Evolutionary conservation across 2,888 invertebrate genomes (phyloP).

Genomic region (Xanthostigma xanthostigma): DNA sequence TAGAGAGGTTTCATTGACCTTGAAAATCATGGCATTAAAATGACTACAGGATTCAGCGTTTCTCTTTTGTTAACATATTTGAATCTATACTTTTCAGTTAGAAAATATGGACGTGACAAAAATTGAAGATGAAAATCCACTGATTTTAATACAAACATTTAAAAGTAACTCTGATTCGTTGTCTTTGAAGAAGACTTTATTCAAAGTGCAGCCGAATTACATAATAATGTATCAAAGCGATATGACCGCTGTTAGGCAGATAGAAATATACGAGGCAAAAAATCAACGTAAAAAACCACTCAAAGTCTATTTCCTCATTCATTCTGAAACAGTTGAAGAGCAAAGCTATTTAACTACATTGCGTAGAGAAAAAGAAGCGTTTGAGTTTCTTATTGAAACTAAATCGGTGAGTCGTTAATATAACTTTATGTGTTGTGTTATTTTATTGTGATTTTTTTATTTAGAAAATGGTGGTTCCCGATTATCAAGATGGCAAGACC

Average conservation of each 20-base stretch:
- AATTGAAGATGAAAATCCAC: constrained; percentile 42
- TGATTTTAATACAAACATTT: constrained; percentile 63
- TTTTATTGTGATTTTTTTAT: constrained; percentile 13
- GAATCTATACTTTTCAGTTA: constrained; percentile 30
- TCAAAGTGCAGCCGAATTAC: constrained; percentile 57
- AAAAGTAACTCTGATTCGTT: constrained; percentile 58
- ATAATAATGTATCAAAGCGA: constrained; percentile 84
- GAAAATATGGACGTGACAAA: constrained; percentile 52
- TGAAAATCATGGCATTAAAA: constrained; percentile 9
- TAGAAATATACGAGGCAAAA: constrained; percentile 68
- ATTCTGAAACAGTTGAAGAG: constrained; percentile 89
- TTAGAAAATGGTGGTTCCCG: constrained; percentile 73
- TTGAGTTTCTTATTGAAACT: constrained; percentile 80
- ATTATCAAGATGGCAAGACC: constrained; percentile 75
- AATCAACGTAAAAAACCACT: constrained; percentile 35
- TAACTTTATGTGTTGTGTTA: not conserved
- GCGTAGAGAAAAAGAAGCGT: constrained; percentile 84
- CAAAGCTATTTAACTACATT: constrained; percentile 87
- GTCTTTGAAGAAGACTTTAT: constrained; percentile 53
- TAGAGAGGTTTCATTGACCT: constrained; percentile 8
- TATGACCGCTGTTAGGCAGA: constrained; percentile 71
- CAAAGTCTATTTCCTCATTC: constrained; percentile 79
- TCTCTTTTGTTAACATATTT: not conserved
- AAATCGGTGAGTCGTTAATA: constrained; percentile 58
- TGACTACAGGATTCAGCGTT: not conserved